Conservation (phyloP, 2,888 invertebrate genomes). For the Gastracanthus pulcherrimus region DNA sequence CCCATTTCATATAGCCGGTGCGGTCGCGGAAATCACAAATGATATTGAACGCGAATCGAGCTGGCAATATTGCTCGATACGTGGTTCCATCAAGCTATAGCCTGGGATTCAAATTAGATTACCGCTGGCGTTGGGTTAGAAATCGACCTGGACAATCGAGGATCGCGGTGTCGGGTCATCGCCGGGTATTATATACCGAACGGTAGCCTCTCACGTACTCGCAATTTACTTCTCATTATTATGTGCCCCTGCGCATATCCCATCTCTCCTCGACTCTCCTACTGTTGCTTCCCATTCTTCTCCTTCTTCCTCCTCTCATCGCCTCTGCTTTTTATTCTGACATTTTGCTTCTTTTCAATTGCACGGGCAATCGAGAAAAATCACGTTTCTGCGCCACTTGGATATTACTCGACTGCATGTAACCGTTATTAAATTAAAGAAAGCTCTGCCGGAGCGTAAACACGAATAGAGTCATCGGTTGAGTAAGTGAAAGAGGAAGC, state of each 20-base stretch:
- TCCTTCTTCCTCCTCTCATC: too few species aligned
- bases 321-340: neutral
- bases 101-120: slow-evolving; percentile 66
- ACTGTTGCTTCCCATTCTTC: neutral
- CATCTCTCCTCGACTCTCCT: neutral
- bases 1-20: slow-evolving; percentile 51
- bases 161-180: slow-evolving; percentile 23
- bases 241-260: slow-evolving; percentile 56
- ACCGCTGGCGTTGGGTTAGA: slow-evolving; percentile 50
- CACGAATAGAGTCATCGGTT: too few species aligned
- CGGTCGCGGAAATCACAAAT: slow-evolving; percentile 68
- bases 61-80: slow-evolving; percentile 76
- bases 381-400: neutral
- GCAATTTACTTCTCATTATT: slow-evolving; percentile 77
- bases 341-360: neutral
- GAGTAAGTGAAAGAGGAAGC: too few species aligned
- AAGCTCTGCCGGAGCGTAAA: too few species aligned
- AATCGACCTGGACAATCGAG: slow-evolving; percentile 6
- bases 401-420: neutral
- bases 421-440: too few species aligned
- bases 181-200: slow-evolving; percentile 56
- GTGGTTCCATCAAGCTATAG: slow-evolving; percentile 73
- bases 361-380: neutral
- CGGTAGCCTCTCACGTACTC: slow-evolving; percentile 77
- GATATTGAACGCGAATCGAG: slow-evolving; percentile 75